Conservation (phyloP, 2,888 invertebrate species). For the Hirtodrosophila cameraria region DNA sequence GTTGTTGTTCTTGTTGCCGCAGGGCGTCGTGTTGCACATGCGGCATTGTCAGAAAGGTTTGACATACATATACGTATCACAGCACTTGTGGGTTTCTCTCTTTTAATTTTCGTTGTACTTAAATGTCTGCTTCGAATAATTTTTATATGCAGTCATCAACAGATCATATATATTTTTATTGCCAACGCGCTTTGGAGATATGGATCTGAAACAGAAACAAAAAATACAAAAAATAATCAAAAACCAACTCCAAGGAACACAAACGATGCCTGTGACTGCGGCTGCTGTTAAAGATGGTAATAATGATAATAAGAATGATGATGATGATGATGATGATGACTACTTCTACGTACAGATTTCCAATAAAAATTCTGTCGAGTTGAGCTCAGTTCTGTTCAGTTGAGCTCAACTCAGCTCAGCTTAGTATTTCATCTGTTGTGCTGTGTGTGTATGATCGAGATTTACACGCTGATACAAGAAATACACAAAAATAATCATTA, state of each 20-base stretch:
- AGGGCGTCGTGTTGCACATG: constrained; percentile 21
- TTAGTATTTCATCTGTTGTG: constrained; percentile 62
- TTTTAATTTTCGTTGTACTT: constrained; percentile 27
- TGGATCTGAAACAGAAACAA: constrained; percentile 65
- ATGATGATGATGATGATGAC: constrained; percentile 52
- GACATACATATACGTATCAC: constrained; percentile 27
- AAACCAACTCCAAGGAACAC: constrained; percentile 46
- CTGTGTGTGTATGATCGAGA: constrained; percentile 63
- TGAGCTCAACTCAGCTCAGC: constrained; percentile 26
- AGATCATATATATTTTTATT: constrained; percentile 79
- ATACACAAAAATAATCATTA: constrained; percentile 68
- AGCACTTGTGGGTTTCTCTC: constrained; percentile 34
- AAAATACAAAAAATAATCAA: constrained; percentile 27
- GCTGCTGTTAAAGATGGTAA: constrained; percentile 35
- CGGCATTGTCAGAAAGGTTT: constrained; percentile 27
- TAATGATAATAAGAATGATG: constrained; percentile 26
- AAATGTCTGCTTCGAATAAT: constrained; percentile 61
- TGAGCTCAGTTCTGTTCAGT: constrained; percentile 24
- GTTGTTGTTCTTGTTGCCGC: constrained; percentile 9
- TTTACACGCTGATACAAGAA: constrained; percentile 74
- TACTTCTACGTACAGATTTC: constrained; percentile 79
- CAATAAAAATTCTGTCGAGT: constrained; percentile 69
- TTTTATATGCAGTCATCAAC: constrained; percentile 79
- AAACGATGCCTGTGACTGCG: constrained; percentile 16
- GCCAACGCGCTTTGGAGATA: constrained; percentile 68